Base-by-base conservation (phyloP, 2,797 vertebrate genomes). In the Urophycis tenuis region DNA sequence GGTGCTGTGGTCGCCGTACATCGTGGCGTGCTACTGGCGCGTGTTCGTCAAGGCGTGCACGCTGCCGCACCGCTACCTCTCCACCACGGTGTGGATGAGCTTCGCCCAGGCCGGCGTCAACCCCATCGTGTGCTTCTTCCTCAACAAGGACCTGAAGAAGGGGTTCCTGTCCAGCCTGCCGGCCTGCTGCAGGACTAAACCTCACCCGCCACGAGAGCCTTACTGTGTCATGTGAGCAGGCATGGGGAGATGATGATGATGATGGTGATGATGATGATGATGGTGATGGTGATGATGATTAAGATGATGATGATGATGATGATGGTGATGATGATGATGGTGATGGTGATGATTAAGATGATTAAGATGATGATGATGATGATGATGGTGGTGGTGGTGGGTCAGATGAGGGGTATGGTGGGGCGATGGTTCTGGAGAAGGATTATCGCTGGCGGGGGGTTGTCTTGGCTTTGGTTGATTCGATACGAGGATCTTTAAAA, bases 121-220 rank as follows among this genome's bases (percentile, higher is more conserved):
- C 87, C 95, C 95, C 15, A 94, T 96, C 70, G 94, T 96, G 88
- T 96, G 95, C 92, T 96, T 96, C 91, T 93, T 96, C 91, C 93
- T 96, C 84, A 96, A 96, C 92, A 96, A 95, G 92, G 95, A 96
- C 92, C 94, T 96, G 89, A 95, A 95, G 93, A 95, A 95, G 92
- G 95, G 95, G 88, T 93, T 96, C 86, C 89, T 94, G 92, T 93
- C 94, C 91, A 93, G 95, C 64, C 89, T 95, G 87, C 94, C 95
- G 85, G 88, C 92, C 84, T 95, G 94, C 91, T 96, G 95, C 92
- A 94, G 95, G 92, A 94, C 95, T 94, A 95, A 92, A 93, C 94
- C 94, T 91, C 93, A 93, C 81, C 91, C 93, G 87, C 94, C 95
- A 90, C 94, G 92, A 90, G 95, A 96, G 94, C 95, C 95, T 94